Percentiles rank a stretch among this genome's conserved stretches.
These are phyloP conservation scores for Entomyzon cyanotis DNA, from an alignment of 2,113 vertebrate genomes.

Conservation along the genomic window DNA sequence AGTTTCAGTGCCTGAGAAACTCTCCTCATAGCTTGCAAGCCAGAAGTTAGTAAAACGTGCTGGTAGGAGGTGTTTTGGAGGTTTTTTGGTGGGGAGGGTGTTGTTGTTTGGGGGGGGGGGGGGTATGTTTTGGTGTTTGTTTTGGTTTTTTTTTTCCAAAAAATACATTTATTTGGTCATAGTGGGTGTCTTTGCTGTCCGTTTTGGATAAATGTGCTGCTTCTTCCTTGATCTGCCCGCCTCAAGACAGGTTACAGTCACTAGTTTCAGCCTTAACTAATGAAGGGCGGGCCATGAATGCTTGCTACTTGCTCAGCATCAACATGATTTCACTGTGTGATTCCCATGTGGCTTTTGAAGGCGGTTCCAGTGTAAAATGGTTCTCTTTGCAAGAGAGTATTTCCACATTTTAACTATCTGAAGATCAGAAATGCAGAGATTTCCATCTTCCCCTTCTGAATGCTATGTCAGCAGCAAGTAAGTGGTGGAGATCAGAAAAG, in stretches of 20 bases:
- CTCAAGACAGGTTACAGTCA: background rate
- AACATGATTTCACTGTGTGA: background rate
- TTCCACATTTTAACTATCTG: background rate
- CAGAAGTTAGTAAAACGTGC: background rate
- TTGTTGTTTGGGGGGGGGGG: no score
- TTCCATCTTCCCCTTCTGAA: background rate
- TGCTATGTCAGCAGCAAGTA: background rate
- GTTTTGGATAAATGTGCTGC: background rate
- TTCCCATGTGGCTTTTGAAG: background rate
- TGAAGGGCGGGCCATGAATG: background rate
- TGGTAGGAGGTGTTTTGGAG: background rate
- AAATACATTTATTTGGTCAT: background rate
- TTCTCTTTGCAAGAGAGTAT: background rate
- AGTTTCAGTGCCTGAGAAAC: background rate
- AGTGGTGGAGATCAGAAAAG: background rate
- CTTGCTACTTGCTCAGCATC: background rate
- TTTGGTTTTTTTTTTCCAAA: background rate
- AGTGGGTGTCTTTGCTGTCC: background rate
- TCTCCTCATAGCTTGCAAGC: background rate
- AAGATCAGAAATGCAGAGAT: background rate
- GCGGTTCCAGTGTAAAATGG: background rate
- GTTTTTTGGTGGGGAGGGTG: accelerated
- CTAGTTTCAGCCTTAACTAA: background rate
- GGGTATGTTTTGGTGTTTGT: background rate
- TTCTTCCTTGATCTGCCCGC: background rate